These are phyloP conservation scores for Ciconia maguari DNA, from an alignment of 2,113 vertebrate genomes.

Conservation along the genomic window DNA sequence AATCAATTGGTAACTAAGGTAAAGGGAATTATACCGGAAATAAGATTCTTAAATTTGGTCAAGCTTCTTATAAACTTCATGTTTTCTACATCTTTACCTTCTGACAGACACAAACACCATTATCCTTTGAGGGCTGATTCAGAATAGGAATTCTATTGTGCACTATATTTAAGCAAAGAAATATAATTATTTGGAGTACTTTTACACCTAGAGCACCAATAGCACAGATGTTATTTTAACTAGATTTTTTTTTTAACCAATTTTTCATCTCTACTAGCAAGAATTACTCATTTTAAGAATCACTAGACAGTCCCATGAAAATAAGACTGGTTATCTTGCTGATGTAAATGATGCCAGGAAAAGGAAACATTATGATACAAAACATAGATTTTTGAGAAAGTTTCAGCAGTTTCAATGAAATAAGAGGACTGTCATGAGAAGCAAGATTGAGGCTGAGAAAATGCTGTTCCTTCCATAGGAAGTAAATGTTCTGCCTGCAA, in stretches of 20 bases:
- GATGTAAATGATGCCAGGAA: not conserved
- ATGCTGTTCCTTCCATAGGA: not conserved
- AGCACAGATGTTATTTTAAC: not conserved
- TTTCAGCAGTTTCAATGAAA: not conserved
- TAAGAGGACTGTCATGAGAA: not conserved
- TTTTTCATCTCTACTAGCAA: not conserved
- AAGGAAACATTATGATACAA: not conserved
- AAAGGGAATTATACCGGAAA: not conserved
- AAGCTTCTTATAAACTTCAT: not conserved
- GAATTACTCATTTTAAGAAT: not conserved
- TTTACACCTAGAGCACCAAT: not conserved
- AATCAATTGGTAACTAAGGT: not conserved
- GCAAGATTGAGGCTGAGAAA: not conserved
- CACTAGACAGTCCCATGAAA: not conserved
- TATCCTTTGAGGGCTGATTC: not conserved
- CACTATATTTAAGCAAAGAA: not conserved
- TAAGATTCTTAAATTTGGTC: not conserved
- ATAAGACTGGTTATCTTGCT: not conserved
- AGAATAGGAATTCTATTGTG: not conserved
- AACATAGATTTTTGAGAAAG: not conserved
- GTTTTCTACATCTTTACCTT: not conserved
- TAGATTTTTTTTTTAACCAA: not conserved
- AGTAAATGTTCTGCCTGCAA: not conserved
- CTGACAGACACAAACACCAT: not conserved
- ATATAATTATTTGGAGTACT: not conserved